A percentile compares a stretch with the other conserved stretches of the same genome.
phyloP scores from a whole-genome alignment of 2,113 vertebrate species.

The Gymnarchus niloticus region DNA sequence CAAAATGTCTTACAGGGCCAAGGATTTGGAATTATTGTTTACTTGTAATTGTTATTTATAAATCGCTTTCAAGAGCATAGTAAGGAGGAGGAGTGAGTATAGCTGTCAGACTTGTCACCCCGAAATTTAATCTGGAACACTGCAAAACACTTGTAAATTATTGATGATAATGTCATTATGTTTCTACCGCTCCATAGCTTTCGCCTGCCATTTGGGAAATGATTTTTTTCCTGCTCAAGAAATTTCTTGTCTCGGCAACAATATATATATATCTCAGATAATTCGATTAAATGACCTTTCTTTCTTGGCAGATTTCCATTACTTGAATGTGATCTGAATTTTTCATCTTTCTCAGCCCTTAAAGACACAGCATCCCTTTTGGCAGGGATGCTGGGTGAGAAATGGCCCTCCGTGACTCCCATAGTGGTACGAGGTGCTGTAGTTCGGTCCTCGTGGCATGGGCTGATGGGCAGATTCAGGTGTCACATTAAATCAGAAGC shows the following conservation, averaged over 20 bases:
- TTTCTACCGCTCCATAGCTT: background rate
- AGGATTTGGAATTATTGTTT: background rate
- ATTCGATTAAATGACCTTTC: slow-evolving; percentile 16
- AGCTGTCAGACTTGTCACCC: background rate
- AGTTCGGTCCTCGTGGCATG: background rate
- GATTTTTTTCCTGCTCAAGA: background rate
- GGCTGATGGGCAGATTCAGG: no score
- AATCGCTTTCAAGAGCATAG: background rate
- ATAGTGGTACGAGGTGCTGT: no score
- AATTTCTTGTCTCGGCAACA: background rate
- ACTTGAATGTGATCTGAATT: background rate
- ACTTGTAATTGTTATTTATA: background rate
- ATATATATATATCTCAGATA: background rate
- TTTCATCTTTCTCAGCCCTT: background rate
- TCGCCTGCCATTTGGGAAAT: background rate
- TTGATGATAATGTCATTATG: background rate
- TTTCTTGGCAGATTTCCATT: background rate
- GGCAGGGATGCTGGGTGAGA: background rate
- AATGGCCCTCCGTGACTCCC: background rate
- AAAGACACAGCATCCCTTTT: background rate
- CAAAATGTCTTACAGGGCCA: no score
- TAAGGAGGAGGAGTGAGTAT: background rate
- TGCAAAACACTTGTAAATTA: background rate
- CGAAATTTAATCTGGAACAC: background rate
- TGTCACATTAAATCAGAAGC: background rate